phyloP scores from a whole-genome alignment of 2,113 vertebrate species.

The Hepsetus odoe region DNA sequence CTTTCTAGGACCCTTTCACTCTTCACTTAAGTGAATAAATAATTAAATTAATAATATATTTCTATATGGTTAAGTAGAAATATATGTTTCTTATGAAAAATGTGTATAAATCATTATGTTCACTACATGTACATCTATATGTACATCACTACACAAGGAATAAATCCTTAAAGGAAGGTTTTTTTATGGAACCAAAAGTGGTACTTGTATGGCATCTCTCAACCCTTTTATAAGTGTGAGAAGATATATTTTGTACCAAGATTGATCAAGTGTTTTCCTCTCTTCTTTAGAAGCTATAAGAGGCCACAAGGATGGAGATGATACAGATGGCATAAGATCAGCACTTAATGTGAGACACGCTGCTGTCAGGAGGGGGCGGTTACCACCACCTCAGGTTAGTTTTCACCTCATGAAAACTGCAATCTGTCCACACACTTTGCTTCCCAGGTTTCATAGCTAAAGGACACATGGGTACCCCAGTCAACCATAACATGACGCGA shows the following conservation, averaged over 20 bases:
- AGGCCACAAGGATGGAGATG: slow-evolving; percentile 42
- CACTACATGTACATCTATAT: no score
- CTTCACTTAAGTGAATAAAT: neutral
- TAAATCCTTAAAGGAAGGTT: no score
- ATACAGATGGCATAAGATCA: slow-evolving; percentile 19
- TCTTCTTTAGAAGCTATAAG: slow-evolving; percentile 64
- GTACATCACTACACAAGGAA: no score
- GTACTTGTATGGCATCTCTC: no score
- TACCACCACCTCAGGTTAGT: slow-evolving; percentile 49
- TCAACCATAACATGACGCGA: no score
- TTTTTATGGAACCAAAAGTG: no score
- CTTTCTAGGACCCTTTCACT: neutral
- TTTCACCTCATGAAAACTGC: no score
- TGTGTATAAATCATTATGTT: no score
- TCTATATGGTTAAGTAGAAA: no score
- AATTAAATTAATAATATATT: neutral
- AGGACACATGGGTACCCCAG: neutral
- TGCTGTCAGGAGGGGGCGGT: neutral
- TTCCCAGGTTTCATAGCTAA: neutral
- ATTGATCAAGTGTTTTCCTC: neutral
- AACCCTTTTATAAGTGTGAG: no score
- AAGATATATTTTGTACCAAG: neutral
- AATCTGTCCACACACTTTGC: neutral
- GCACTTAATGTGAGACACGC: slow-evolving; percentile 21
- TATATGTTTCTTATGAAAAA: no score